Conservation (phyloP, 2,888 invertebrate genomes). For the Plebejus anna region DNA sequence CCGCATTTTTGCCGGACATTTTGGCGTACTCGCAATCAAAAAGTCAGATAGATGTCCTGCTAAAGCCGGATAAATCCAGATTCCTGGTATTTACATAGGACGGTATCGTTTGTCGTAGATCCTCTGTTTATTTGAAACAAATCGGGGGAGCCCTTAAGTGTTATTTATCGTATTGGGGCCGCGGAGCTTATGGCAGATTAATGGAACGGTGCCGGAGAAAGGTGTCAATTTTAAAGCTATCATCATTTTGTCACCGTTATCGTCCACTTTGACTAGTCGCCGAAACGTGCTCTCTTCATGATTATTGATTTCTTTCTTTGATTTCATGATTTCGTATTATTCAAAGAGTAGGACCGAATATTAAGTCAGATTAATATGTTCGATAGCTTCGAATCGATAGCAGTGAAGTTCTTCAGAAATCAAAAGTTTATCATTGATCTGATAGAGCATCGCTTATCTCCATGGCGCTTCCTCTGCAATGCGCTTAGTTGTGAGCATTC, state of each 20-base stretch:
- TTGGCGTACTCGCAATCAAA: no score
- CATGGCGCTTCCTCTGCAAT: no score
- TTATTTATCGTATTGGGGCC: constrained; percentile 38
- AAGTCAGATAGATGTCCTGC: no score
- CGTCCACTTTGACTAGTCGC: constrained; percentile 3
- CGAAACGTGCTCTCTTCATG: neutral
- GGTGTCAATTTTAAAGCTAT: constrained; percentile 20
- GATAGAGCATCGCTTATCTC: no score
- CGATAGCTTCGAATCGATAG: no score
- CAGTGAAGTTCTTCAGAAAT: no score
- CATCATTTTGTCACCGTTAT: constrained; percentile 17
- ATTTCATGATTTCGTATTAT: neutral
- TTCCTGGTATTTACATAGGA: no score
- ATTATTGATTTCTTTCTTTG: neutral
- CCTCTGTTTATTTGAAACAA: constrained; percentile 35
- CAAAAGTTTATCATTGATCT: no score
- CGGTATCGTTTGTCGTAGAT: constrained; percentile 31
- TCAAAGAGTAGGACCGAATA: neutral
- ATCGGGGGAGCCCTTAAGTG: constrained; percentile 37
- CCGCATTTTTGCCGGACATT: no score
- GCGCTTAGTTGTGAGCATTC: no score
- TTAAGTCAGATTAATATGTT: neutral
- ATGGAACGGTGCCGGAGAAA: constrained; percentile 19
- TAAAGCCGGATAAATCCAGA: no score
- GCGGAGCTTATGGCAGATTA: constrained; percentile 29